phyloP scores from a whole-genome alignment of 2,888 invertebrate species.

The Iselma pallidipennis region DNA sequence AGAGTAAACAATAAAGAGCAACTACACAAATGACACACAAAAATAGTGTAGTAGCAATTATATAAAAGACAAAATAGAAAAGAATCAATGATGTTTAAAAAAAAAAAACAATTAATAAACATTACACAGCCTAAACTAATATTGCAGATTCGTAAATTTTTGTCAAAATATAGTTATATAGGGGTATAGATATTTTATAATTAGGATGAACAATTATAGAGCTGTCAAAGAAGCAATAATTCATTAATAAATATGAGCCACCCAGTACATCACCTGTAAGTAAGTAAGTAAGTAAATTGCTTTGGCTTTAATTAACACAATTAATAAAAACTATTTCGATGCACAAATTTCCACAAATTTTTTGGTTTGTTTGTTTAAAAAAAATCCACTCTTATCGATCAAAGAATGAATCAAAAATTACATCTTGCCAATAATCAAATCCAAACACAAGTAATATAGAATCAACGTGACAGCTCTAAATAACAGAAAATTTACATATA shows the following conservation, averaged over 20 bases:
- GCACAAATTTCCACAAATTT: slow-evolving; percentile 18
- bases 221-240: slow-evolving; percentile 12
- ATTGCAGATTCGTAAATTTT: slow-evolving; percentile 25
- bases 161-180: slow-evolving; percentile 4
- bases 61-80: slow-evolving; percentile 18
- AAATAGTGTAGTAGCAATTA: slow-evolving; percentile 17
- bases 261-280: slow-evolving; percentile 18
- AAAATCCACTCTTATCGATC: background rate
- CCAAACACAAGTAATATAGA: background rate
- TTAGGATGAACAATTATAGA: background rate
- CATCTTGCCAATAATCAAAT: background rate
- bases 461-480: slow-evolving; percentile 20
- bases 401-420: background rate
- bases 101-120: slow-evolving; percentile 23
- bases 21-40: slow-evolving; percentile 14
- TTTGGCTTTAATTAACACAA: slow-evolving; percentile 24
- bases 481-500: slow-evolving; percentile 16
- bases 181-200: too few species aligned
- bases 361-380: too few species aligned
- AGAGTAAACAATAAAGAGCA: slow-evolving; percentile 34
- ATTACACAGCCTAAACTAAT: slow-evolving; percentile 46
- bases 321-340: slow-evolving; percentile 24
- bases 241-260: slow-evolving; percentile 13
- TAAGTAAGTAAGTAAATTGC: slow-evolving; percentile 17
- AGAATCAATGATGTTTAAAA: slow-evolving; percentile 4